A percentile compares a stretch with the other conserved stretches of the same genome.
Evolutionary conservation across 2,888 invertebrate genomes (phyloP).

Genomic region (Microlaimidae sp.): DNA sequence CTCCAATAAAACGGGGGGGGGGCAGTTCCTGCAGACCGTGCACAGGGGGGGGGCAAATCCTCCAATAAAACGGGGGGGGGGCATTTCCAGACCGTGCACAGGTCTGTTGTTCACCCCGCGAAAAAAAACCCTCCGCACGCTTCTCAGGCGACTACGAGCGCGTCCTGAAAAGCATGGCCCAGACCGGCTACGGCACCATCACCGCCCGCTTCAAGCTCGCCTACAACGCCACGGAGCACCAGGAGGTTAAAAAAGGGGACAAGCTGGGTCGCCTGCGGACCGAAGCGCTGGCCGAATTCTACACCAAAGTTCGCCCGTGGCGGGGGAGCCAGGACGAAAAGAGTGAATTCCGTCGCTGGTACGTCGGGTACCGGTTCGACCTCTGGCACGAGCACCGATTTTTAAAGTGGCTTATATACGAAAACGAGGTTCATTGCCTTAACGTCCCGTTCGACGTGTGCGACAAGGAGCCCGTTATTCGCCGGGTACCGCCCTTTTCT

Average conservation of each 20-base stretch:
- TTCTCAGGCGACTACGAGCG: too few species aligned
- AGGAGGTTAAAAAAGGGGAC: constrained; percentile 22
- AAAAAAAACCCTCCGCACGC: too few species aligned
- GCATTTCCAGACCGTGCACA: too few species aligned
- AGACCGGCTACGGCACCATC: constrained; percentile 34
- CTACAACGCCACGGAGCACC: constrained; percentile 28
- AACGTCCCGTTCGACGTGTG: constrained; percentile 5
- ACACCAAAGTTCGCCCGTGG: constrained; percentile 24
- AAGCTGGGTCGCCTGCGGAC: too few species aligned
- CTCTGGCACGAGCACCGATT: constrained; percentile 27
- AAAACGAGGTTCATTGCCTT: constrained; percentile 1
- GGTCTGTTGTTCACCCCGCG: too few species aligned
- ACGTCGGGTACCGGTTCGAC: constrained; percentile 30
- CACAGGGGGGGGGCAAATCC: too few species aligned
- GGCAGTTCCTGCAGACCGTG: too few species aligned
- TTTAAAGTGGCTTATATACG: constrained; percentile 3
- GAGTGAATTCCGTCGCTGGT: constrained; percentile 24
- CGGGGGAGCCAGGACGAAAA: constrained; percentile 26
- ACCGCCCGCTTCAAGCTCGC: constrained; percentile 33
- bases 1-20: too few species aligned
- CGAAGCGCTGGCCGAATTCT: constrained; percentile 30
- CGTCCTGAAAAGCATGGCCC: too few species aligned
- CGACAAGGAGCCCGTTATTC: constrained; percentile 4
- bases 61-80: too few species aligned
- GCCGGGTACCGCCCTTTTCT: too few species aligned